Evolutionary conservation across 2,113 vertebrate genomes (phyloP).

Genomic region (Cyanoliseus patagonus): DNA sequence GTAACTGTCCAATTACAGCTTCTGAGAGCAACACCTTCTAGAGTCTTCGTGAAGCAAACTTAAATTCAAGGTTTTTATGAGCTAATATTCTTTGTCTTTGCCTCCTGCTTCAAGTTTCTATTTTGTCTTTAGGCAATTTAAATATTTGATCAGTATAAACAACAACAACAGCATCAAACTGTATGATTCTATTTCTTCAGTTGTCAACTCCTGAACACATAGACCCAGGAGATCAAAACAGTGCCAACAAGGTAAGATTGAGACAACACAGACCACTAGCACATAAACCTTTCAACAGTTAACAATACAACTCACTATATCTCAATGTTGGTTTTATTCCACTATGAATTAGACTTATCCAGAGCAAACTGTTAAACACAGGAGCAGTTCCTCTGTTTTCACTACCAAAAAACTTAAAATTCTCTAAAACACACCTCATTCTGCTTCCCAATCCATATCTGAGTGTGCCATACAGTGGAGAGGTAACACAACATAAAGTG

Average conservation of each 20-base stretch:
- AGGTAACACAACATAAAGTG: not conserved
- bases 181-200: not conserved
- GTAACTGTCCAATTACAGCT: not conserved
- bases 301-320: not conserved
- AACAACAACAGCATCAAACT: not conserved
- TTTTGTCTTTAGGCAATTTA: not conserved
- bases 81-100: not conserved
- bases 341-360: not conserved
- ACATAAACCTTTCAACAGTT: not conserved
- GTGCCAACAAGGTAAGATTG: not conserved
- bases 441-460: not conserved
- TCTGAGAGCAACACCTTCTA: not conserved
- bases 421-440: not conserved
- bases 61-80: not conserved
- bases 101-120: not conserved
- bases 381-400: not conserved
- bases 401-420: not conserved
- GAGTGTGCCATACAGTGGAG: fast-evolving
- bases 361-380: not conserved
- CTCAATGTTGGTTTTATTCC: not conserved
- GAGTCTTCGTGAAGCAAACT: not conserved
- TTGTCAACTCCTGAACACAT: not conserved
- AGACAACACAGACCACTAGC: not conserved
- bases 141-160: constrained; percentile 31
- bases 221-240: not conserved